Evolutionary conservation across 2,113 vertebrate species (phyloP), one percentile per base, ranked within the genome.

Genomic region (Ramphastos sulfuratus): DNA sequence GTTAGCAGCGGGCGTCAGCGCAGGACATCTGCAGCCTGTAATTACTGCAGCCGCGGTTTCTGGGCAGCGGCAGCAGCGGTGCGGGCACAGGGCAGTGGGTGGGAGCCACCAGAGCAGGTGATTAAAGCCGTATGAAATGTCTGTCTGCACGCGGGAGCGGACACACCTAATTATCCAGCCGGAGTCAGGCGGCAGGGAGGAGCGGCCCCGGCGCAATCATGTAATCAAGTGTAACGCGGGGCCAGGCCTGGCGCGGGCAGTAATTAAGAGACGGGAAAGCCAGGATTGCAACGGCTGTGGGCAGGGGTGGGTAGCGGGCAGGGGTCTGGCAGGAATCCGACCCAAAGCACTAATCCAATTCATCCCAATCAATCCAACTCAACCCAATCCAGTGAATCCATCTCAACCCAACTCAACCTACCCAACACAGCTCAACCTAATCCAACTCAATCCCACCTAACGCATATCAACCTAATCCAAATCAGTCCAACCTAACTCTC

Each of bases 121-220:
- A 95, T 94, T 95, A 96, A 96, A 92, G 93, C 89, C 23, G 56
- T 46, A 74, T 65, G 80, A 66, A 85, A n/a, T 72, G 83, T 73
- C 78, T 90, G 93, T 92, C 92, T 92, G 89, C 90, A 90, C 31
- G 37, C 42, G 17, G 87, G 90, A 82, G 90, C 78, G 94, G 90
- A 92, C 92, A 95, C 93, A 79, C 94, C 94, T 93, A 93, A 91
- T 96, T 93, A 92, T 27, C 78, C 94, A 87, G 87, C 46, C 30
- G 8, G 80, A 96, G 93, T 65, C 55, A 65, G 94, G 67, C 24
- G 17, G 77, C 82, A 90, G 84, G 80, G 92, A 94, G 94, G 91
- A 96, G 94, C 71, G 8, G 95, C 85, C 89, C 71, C 87, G 91
- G 80, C 21, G 56, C 73, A 91, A 94, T 95, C 89, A 15, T 21